These are phyloP conservation scores for Tethea ocularis DNA, from an alignment of 2,888 invertebrate species.

Conservation along the genomic window DNA sequence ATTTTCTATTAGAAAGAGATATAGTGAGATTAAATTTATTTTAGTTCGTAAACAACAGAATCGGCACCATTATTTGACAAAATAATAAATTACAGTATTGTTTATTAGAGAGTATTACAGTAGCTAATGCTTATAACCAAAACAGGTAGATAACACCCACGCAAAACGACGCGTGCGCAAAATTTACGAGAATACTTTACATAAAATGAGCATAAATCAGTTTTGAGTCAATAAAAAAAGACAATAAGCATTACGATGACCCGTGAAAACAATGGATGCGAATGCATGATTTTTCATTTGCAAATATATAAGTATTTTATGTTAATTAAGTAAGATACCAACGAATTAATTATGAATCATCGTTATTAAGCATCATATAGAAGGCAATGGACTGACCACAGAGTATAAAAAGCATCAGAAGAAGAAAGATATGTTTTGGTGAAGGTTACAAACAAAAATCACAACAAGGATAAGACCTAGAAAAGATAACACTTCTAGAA, in stretches of 20 bases:
- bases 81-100: neutral
- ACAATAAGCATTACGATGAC: conserved; percentile 25
- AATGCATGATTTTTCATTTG: conserved; percentile 6
- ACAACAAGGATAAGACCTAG: no score
- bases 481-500: no score
- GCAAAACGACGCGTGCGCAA: conserved; percentile 2
- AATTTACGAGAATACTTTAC: conserved; percentile 19
- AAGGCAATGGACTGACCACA: neutral
- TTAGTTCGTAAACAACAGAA: no score
- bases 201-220: conserved; percentile 30
- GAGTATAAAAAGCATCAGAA: neutral
- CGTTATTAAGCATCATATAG: neutral
- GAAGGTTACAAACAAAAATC: no score
- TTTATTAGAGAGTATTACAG: neutral
- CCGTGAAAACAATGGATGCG: conserved; percentile 31
- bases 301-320: conserved; percentile 6
- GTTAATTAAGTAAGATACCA: neutral
- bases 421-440: neutral
- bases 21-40: no score
- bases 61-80: no score
- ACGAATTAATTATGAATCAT: neutral
- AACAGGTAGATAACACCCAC: neutral
- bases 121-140: neutral
- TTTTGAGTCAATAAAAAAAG: conserved; percentile 31
- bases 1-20: no score